These are phyloP conservation scores for Ceratosolen fusciceps DNA, from an alignment of 1,140 invertebrate species.

Conservation along the genomic window DNA sequence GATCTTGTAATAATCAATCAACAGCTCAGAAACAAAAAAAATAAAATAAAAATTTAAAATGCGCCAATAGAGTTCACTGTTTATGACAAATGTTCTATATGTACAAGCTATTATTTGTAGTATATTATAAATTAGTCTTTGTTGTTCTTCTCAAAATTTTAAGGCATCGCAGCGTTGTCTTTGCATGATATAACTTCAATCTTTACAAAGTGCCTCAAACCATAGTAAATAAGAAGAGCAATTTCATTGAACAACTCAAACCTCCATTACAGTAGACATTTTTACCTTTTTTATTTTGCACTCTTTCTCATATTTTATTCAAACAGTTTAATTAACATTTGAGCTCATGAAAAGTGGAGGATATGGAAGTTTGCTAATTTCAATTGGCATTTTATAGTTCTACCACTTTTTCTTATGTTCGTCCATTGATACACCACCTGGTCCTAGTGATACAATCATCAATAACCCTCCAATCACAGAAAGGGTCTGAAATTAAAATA, in stretches of 20 bases:
- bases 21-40: constrained; percentile 53
- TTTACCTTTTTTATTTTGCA: constrained; percentile 38
- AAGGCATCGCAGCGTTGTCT: constrained; percentile 47
- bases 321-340: constrained; percentile 38
- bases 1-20: constrained; percentile 39
- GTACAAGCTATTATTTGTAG: constrained; percentile 64
- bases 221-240: constrained; percentile 44
- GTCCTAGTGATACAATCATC: constrained; percentile 98
- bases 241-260: constrained; percentile 33
- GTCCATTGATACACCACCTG: constrained; percentile 99
- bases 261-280: constrained; percentile 27
- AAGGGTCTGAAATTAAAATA: constrained; percentile 83
- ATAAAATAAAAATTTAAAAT: constrained; percentile 60
- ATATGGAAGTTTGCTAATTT: constrained; percentile 47
- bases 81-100: constrained; percentile 63
- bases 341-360: constrained; percentile 45
- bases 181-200: constrained; percentile 44
- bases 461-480: constrained; percentile 99
- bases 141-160: constrained; percentile 51
- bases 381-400: constrained; percentile 50
- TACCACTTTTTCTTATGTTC: constrained; percentile 99
- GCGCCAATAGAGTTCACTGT: constrained; percentile 60
- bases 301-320: constrained; percentile 36
- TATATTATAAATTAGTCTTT: constrained; percentile 63
- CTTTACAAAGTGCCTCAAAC: constrained; percentile 45